phyloP scores from a whole-genome alignment of 2,888 invertebrate genomes.

The Pinctada fucata region DNA sequence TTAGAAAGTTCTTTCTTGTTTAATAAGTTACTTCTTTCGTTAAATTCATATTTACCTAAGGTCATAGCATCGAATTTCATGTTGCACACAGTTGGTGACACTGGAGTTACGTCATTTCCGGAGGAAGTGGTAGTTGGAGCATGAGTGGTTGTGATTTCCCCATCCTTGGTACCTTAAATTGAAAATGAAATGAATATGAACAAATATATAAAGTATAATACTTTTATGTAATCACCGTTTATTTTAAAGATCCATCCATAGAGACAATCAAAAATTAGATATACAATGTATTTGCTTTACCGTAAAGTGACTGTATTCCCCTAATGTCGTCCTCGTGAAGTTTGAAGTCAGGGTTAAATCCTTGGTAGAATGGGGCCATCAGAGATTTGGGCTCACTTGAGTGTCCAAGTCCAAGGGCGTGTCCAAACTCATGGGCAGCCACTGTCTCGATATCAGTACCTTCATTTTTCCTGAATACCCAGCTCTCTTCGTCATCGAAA shows the following conservation, averaged over 20 bases:
- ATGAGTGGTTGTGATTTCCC: conserved; percentile 13
- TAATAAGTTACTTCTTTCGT: too few species aligned
- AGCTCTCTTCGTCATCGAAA: conserved; percentile 73
- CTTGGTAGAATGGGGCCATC: conserved; percentile 72
- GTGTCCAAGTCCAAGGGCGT: conserved; percentile 74
- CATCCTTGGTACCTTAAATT: not conserved
- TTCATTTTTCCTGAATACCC: conserved; percentile 58
- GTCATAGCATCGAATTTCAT: conserved; percentile 57
- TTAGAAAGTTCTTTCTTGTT: too few species aligned
- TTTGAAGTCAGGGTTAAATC: conserved; percentile 56
- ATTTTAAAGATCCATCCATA: too few species aligned
- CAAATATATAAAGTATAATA: not conserved
- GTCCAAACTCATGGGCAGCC: conserved; percentile 76
- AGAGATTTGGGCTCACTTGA: conserved; percentile 64
- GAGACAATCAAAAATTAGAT: too few species aligned
- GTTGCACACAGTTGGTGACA: conserved; percentile 40
- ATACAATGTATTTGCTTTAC: conserved; percentile 43
- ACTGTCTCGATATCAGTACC: conserved; percentile 63
- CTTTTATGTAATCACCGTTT: not conserved
- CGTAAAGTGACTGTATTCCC: conserved; percentile 71
- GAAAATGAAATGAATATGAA: not conserved
- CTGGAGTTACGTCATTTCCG: not conserved
- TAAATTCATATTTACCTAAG: conserved; percentile 41
- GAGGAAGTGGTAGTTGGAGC: conserved; percentile 25
- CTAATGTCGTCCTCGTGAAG: conserved; percentile 69